Evolutionary conservation across 2,888 invertebrate species (phyloP), one percentile per base, ranked within the genome.

Genomic region (Amiota communis): DNA sequence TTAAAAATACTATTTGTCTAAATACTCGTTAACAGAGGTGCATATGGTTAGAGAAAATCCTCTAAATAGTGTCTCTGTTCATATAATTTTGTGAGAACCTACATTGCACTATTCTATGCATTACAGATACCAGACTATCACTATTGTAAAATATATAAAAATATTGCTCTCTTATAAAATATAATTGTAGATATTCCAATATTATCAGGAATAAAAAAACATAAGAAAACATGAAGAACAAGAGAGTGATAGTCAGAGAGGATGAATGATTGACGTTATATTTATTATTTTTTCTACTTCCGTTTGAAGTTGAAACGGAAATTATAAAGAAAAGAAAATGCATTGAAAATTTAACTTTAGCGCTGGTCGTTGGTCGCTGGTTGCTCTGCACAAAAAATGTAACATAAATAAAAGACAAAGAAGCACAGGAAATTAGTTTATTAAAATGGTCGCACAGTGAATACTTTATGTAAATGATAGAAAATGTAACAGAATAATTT

Each of bases 381-480:
- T 48, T 64, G 64, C 48, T 48, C 10, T 48, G 11, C 48, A 48
- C 48, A 20, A 8, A 65, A 49, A 48, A 10, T 48, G 15, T 36
- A 47, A 20, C 9, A 9, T 13, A 46, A 20, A 63, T 8, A 47
- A 65, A 48, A 15, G 15, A 48, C 0, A 8, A 48, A 20, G 20
- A 15, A 36, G 15, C 65, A 65, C 65, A 65, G 65, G 65, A 65
- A 65, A 65, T 65, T 65, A 36, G 48, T 65, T 65, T 15, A 65
- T 65, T 49, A 65, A 65, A 65, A 65, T 65, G 65, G 48, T 48
- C 65, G 65, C 65, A n/a, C n/a, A 17, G 36, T n/a, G 46, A 46
- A 64, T 20, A 64, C 23, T 61, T 61, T 17, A 61, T 20, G 6
- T 1, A 10, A n/a, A 47, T n/a, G 36, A 15, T 15, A 17, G 15